Percentiles rank a stretch among this genome's conserved stretches.
Evolutionary conservation across 2,113 vertebrate species (phyloP).

Genomic region (Osmerus eperlanus): DNA sequence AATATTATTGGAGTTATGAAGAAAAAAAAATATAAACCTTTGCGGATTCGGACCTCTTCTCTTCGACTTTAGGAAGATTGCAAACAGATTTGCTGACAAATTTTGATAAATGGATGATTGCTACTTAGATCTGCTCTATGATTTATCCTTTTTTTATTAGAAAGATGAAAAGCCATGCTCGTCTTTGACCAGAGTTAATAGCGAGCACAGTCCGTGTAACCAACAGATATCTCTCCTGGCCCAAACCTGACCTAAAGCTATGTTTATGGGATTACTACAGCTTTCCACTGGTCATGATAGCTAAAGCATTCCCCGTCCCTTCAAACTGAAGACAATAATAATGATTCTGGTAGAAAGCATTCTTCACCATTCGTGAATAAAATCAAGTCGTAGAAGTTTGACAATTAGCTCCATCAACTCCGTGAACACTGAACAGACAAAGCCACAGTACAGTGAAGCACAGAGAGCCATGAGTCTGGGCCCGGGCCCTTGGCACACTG

Average conservation of each 20-base stretch:
- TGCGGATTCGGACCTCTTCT: conserved; percentile 41
- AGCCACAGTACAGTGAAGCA: no score
- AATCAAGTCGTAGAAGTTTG: no score
- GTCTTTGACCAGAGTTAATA: conserved; percentile 21
- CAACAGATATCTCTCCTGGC: background rate
- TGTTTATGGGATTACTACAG: background rate
- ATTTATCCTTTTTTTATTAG: conserved; percentile 21
- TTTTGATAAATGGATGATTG: conserved; percentile 20
- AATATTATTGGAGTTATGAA: conserved; percentile 37
- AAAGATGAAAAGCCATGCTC: conserved; percentile 18
- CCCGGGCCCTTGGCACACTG: conserved; percentile 48
- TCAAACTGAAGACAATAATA: background rate
- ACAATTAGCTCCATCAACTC: no score
- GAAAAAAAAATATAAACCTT: conserved; percentile 49
- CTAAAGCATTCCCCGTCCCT: background rate
- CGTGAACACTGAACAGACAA: conserved; percentile 30
- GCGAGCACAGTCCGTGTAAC: background rate
- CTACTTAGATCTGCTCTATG: conserved; percentile 9
- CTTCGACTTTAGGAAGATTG: conserved; percentile 41
- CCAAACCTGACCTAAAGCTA: background rate
- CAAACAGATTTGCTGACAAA: conserved; percentile 16
- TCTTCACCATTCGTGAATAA: background rate
- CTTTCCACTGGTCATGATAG: background rate
- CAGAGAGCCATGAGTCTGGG: no score
- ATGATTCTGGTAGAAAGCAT: background rate